A percentile compares a stretch with the other conserved stretches of the same genome.
phyloP scores from a whole-genome alignment of 1,140 invertebrate species.

The Goniozus legneri region DNA sequence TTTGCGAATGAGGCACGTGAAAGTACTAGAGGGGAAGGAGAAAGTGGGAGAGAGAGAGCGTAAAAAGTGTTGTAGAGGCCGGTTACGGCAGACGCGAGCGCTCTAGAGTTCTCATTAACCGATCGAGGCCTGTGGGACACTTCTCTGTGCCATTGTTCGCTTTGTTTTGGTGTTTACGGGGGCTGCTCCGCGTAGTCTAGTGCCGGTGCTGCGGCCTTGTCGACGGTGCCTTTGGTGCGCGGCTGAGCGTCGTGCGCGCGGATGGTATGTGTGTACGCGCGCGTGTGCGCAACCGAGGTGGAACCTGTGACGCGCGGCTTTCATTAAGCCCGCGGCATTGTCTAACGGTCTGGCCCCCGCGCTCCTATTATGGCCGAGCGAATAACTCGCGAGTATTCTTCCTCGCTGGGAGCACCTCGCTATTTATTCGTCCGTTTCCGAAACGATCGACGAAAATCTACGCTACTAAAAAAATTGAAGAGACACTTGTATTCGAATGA shows the following conservation, averaged over 20 bases:
- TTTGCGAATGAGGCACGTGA: too few relatives aligned
- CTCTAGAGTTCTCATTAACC: slow-evolving; percentile 48
- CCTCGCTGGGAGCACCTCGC: neutral
- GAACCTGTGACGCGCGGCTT: slow-evolving; percentile 29
- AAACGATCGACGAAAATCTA: too few relatives aligned
- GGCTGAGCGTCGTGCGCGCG: too few relatives aligned
- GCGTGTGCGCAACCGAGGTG: too few relatives aligned
- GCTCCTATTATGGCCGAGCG: slow-evolving; percentile 37
- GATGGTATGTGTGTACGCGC: too few relatives aligned
- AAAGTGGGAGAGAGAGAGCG: too few relatives aligned
- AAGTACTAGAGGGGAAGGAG: too few relatives aligned
- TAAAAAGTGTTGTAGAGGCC: too few relatives aligned
- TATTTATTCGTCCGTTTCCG: neutral
- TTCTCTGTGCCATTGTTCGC: slow-evolving; percentile 41
- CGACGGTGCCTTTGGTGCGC: neutral
- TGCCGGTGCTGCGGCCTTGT: neutral
- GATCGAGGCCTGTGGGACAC: slow-evolving; percentile 46
- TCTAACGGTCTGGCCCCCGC: slow-evolving; percentile 42
- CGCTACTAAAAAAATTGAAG: too few relatives aligned
- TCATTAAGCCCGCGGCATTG: slow-evolving; percentile 49
- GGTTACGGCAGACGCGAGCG: slow-evolving; percentile 21
- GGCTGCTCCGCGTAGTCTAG: slow-evolving; percentile 18
- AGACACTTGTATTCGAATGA: too few relatives aligned
- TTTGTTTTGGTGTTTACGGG: slow-evolving; percentile 46
- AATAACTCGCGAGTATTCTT: slow-evolving; percentile 37